A percentile compares a stretch with the other conserved stretches of the same genome.
Conservation (phyloP, 2,888 invertebrate species). For the Trichogramma dendrolimi region DNA sequence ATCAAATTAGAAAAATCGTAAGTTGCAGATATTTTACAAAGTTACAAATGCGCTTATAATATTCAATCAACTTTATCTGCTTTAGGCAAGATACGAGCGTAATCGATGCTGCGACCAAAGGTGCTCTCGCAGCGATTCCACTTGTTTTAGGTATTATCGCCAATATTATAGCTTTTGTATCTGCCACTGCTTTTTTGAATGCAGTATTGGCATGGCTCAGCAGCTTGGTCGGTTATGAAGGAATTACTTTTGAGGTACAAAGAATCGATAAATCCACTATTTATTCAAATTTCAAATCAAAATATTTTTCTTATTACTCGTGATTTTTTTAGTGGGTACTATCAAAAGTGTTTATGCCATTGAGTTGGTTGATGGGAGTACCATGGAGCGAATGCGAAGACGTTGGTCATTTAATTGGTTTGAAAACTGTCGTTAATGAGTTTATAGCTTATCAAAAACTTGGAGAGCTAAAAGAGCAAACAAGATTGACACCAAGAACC, state of each 20-base stretch:
- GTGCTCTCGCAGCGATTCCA: slow-evolving; percentile 75
- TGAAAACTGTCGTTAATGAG: slow-evolving; percentile 89
- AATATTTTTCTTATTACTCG: not conserved
- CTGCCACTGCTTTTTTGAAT: slow-evolving; percentile 82
- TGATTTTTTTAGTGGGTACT: slow-evolving; percentile 64
- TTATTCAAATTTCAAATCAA: not conserved
- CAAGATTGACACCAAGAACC: slow-evolving; percentile 61
- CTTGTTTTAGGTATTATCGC: slow-evolving; percentile 84
- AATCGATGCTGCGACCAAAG: slow-evolving; percentile 87
- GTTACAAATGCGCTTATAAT: slow-evolving; percentile 6
- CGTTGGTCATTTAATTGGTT: slow-evolving; percentile 79
- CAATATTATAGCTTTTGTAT: slow-evolving; percentile 87
- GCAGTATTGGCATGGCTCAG: slow-evolving; percentile 78
- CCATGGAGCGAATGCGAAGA: slow-evolving; percentile 70
- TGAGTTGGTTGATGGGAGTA: slow-evolving; percentile 84
- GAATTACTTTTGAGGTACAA: slow-evolving; percentile 56
- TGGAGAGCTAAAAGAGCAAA: slow-evolving; percentile 58
- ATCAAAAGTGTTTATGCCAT: slow-evolving; percentile 85
- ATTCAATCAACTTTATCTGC: slow-evolving; percentile 1
- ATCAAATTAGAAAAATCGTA: slow-evolving; percentile 70
- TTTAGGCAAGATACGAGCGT: slow-evolving; percentile 75
- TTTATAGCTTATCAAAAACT: slow-evolving; percentile 84
- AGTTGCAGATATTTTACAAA: slow-evolving; percentile 37
- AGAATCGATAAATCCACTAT: slow-evolving; percentile 1
- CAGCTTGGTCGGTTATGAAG: slow-evolving; percentile 64